A percentile compares a stretch with the other conserved stretches of the same genome.
These are phyloP conservation scores for Heptranchias perlo DNA, from an alignment of 2,113 vertebrate genomes.

Conservation along the genomic window DNA sequence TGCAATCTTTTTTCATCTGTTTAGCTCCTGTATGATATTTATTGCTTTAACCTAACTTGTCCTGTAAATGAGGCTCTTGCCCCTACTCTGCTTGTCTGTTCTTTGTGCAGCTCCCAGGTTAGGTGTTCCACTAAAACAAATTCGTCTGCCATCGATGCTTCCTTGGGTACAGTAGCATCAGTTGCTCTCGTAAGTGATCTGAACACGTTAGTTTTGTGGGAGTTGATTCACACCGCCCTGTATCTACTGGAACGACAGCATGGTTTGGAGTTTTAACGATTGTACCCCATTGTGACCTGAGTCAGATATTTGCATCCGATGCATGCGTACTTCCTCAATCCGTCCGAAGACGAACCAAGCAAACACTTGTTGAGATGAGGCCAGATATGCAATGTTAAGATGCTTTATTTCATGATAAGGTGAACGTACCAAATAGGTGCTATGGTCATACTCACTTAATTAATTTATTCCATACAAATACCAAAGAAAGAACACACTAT, in stretches of 20 bases:
- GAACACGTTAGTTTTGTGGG: not conserved
- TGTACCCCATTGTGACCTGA: not conserved
- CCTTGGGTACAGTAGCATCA: not conserved
- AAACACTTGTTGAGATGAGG: not conserved
- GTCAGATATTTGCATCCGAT: not conserved
- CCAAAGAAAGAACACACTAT: not conserved
- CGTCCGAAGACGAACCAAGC: not conserved
- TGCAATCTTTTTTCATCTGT: not conserved
- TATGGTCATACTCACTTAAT: not conserved
- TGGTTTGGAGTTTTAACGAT: not conserved
- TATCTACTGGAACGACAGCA: not conserved
- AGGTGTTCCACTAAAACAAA: not conserved
- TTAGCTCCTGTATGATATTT: not conserved
- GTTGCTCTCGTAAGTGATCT: not conserved
- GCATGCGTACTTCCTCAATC: not conserved
- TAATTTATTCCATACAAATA: not conserved
- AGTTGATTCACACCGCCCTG: not conserved
- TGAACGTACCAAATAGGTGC: not conserved
- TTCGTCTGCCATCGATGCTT: not conserved
- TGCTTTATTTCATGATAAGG: not conserved
- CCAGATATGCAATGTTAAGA: not conserved
- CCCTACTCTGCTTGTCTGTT: not conserved
- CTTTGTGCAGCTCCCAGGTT: not conserved
- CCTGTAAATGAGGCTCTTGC: not conserved
- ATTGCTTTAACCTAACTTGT: not conserved